Percentiles rank a stretch among this genome's conserved stretches.
Conservation (phyloP, 2,113 vertebrate genomes). For the Polypterus senegalus region DNA sequence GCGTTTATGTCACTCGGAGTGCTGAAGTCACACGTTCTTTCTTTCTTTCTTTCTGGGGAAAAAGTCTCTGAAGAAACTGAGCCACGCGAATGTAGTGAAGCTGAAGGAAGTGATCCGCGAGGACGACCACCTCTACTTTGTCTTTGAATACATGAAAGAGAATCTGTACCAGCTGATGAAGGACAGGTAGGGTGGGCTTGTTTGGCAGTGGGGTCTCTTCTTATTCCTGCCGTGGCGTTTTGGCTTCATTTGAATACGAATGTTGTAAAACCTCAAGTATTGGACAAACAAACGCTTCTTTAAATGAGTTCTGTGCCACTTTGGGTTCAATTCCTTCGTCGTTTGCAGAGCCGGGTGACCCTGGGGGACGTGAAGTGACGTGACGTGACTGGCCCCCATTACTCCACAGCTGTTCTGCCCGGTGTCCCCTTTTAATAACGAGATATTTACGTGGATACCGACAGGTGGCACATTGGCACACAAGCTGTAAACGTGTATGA, state of each 20-base stretch:
- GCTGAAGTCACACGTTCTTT: background rate
- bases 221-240: background rate
- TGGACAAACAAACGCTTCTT: too few relatives aligned
- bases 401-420: too few relatives aligned
- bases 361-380: too few relatives aligned
- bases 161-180: slow-evolving; percentile 73
- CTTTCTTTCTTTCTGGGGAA: background rate
- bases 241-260: background rate
- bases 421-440: too few relatives aligned
- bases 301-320: too few relatives aligned
- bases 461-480: too few relatives aligned
- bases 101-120: slow-evolving; percentile 70
- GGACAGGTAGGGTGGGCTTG: slow-evolving; percentile 49
- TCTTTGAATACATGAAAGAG: slow-evolving; percentile 75
- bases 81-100: slow-evolving; percentile 65
- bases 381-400: too few relatives aligned
- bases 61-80: slow-evolving; percentile 68
- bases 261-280: too few relatives aligned
- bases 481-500: too few relatives aligned
- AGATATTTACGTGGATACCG: background rate
- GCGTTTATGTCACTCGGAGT: too few relatives aligned
- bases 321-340: too few relatives aligned
- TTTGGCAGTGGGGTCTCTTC: background rate
- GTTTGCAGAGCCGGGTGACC: too few relatives aligned
- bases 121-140: slow-evolving; percentile 67